These are phyloP conservation scores for Callionymus lyra DNA, from an alignment of 2,113 vertebrate genomes.

Conservation along the genomic window DNA sequence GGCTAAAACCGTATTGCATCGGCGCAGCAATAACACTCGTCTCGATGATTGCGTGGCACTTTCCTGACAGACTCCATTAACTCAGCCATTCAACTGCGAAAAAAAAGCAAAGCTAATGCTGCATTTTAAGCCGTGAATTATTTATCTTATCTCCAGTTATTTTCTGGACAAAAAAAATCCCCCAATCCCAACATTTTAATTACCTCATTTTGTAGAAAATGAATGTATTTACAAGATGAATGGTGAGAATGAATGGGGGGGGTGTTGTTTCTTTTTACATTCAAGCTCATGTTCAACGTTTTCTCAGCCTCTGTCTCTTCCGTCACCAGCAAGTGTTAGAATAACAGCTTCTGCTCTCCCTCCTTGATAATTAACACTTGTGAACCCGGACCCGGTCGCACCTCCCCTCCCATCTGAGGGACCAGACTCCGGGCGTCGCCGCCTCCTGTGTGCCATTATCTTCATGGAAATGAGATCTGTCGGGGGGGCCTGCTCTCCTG, in stretches of 20 bases:
- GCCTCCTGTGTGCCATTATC: conserved; percentile 57
- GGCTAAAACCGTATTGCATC: conserved; percentile 46
- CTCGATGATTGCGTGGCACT: conserved; percentile 82
- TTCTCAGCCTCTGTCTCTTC: conserved; percentile 24
- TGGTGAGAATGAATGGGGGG: too few relatives aligned
- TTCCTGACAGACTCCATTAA: conserved; percentile 84
- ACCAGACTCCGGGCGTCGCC: conserved; percentile 45
- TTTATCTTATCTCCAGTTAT: conserved; percentile 55
- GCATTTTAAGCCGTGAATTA: conserved; percentile 83
- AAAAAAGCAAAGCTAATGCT: conserved; percentile 80
- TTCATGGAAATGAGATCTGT: conserved; percentile 59
- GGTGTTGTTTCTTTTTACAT: too few relatives aligned
- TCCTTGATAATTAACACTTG: conserved; percentile 64
- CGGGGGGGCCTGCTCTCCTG: conserved; percentile 48
- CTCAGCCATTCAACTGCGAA: conserved; percentile 82
- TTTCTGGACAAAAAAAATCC: too few relatives aligned
- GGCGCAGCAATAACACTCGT: conserved; percentile 75
- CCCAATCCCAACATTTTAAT: too few relatives aligned
- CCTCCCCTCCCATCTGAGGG: conserved; percentile 41
- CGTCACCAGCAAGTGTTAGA: conserved; percentile 34
- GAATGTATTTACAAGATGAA: too few relatives aligned
- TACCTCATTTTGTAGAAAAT: too few relatives aligned
- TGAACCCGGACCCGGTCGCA: conserved; percentile 49
- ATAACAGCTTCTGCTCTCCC: conserved; percentile 30
- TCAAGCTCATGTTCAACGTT: conserved; percentile 5